Base-by-base conservation (phyloP, 2,797 vertebrate genomes). In the Sebastes jordani region DNA sequence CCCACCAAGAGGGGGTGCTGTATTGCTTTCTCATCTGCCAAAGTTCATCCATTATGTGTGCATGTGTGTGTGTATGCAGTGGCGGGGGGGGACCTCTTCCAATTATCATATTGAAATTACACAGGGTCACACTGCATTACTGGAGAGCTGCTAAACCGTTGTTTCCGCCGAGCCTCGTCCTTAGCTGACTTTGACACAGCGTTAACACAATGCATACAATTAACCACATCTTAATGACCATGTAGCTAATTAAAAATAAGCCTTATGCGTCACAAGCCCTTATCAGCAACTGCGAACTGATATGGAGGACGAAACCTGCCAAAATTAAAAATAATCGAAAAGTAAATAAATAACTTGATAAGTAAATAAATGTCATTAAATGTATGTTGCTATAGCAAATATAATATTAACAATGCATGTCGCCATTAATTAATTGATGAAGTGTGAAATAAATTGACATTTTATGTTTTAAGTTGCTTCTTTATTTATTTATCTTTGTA, bases 1-100 rank as follows among this genome's bases (percentile, higher is more conserved):
- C 55, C 83, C 69, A 76, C 94, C 95, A 94, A 91, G 65, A 90
- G 92, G 92, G 88, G 95, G 95, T 88, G 92, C 93, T 95, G 71
- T 92, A 93, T 87, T 86, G 76, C 94, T 91, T 89, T 77, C 46
- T 82, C 78, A 81, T 65, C 46, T 56, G 69, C 61, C 30, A 71
- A 78, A 73, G 58, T 87, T 79, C 49, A 58, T 52, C 18, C 49
- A 55, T 38, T 58, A 55, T 60, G 71, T 69, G 55, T 55, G 55
- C 55, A 62, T 42, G 52, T 32, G 64, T 32, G 69, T 56, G 69
- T 56, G 52, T 59, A 38, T 68, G 18, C 32, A 4, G 16, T 11
- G 34, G 34, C 11, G 34, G 34, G 11, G 2, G 34, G 11, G 18
- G 87, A 83, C 88, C 81, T 74, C 74, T 86, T 84, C 89, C 88